Evolutionary conservation across 2,113 vertebrate genomes (phyloP).

Genomic region (Speoplatyrhinus poulsoni): DNA sequence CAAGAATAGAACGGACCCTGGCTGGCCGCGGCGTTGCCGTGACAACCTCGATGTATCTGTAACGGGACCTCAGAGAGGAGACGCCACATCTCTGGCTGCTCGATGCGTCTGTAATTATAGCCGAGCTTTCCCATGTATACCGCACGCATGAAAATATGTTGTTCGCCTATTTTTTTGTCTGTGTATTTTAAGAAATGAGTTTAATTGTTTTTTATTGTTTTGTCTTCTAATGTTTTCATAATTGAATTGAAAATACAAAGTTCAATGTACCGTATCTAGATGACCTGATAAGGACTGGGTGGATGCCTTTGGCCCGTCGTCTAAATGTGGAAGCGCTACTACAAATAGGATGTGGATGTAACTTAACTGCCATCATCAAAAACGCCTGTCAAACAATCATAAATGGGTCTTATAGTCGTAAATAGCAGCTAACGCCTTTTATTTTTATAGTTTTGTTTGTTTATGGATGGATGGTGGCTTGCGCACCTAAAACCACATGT

Average conservation of each 20-base stretch:
- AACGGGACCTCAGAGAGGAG: slow-evolving; percentile 42
- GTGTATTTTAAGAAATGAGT: background rate
- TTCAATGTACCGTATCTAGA: no score
- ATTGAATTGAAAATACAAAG: no score
- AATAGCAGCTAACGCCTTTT: slow-evolving; percentile 51
- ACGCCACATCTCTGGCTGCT: slow-evolving; percentile 53
- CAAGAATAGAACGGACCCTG: slow-evolving; percentile 52
- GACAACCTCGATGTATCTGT: slow-evolving; percentile 58
- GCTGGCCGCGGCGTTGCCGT: slow-evolving; percentile 44
- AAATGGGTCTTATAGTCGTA: slow-evolving; percentile 42
- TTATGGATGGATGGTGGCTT: slow-evolving; percentile 23
- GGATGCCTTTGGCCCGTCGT: slow-evolving; percentile 1
- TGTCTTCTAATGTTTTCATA: background rate
- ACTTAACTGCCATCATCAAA: slow-evolving; percentile 49
- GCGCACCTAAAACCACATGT: slow-evolving; percentile 7
- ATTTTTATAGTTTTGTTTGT: slow-evolving; percentile 17
- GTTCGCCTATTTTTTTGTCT: background rate
- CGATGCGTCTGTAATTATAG: slow-evolving; percentile 58
- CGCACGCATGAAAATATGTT: slow-evolving; percentile 53
- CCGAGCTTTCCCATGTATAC: slow-evolving; percentile 25
- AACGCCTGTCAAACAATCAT: slow-evolving; percentile 37
- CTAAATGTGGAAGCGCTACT: slow-evolving; percentile 38
- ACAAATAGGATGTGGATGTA: slow-evolving; percentile 57
- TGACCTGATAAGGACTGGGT: slow-evolving; percentile 48
- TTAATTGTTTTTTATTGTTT: slow-evolving; percentile 2